Base-by-base conservation (phyloP, 2,888 invertebrate genomes). In the Brassicogethes aeneus region DNA sequence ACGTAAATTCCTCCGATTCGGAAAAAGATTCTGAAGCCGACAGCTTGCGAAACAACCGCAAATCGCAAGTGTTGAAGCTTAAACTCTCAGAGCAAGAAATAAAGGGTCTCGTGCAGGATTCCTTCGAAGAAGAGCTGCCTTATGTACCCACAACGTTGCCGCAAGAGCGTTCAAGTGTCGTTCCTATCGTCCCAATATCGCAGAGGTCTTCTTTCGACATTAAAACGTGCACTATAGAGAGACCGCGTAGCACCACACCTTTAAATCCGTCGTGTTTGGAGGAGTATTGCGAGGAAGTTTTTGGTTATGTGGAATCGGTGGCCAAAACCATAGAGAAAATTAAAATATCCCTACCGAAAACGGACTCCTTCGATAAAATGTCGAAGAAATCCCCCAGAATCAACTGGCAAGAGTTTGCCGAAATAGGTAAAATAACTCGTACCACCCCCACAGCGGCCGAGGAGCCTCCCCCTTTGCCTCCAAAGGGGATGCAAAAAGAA, bases 121-220 rank as follows among this genome's bases (percentile, higher is more conserved):
- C 89, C 30, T 85, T 87, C 60, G 89, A 89, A 57, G 78, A 78
- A 40, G 87, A 88, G 67, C 71, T 91, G 59, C 91, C 91, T 2
- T 90, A 88, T 64, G 80, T 91, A 58, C 90, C 91, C 41, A 90
- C 91, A n/a, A 91, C 90, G 40, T 70, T 91, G 59, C 91, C 91
- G 14, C 75, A 80, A 62, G 91, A 91, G 69, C 79, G 90, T 47
- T 82, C 89, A 12, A 77, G 84, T 46, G 88, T 84, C 16, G 70
- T 89, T 50, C 83, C 88, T 13, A 80, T 91, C 57, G 77, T 90
- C 48, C 89, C 91, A 15, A 79, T 89, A 54, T 81, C 81, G 58
- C 81, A 85, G 60, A 73, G 85, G 36, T 70, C 70, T 36, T 70
- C 71, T 14, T 70, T 72, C 61, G 77, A 78, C 59, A 70, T 78